Evolutionary conservation across 2,113 vertebrate genomes (phyloP).

Genomic region (Chaenogobius annularis): DNA sequence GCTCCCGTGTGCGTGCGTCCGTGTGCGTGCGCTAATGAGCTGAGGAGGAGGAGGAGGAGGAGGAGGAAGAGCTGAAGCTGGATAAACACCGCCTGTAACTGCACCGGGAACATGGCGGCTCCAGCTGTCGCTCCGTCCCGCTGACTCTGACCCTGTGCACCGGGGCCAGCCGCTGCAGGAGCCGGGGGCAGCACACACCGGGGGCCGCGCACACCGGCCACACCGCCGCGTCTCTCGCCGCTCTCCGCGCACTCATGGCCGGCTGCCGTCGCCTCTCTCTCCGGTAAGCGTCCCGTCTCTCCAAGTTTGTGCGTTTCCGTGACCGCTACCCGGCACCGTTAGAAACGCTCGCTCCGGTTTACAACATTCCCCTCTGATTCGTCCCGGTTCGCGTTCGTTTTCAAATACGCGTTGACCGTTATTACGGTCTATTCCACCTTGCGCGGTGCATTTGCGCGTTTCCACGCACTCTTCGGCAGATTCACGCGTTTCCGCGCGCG

Average conservation of each 20-base stretch:
- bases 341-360: background rate
- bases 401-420: background rate
- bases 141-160: slow-evolving; percentile 22
- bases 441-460: background rate
- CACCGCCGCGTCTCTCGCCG: background rate
- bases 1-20: background rate
- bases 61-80: slow-evolving; percentile 21
- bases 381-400: background rate
- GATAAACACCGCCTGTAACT: slow-evolving; percentile 66
- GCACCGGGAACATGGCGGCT: slow-evolving; percentile 69
- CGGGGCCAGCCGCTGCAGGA: background rate
- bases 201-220: too few species aligned
- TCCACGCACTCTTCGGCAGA: background rate
- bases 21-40: slow-evolving; percentile 34
- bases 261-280: slow-evolving; percentile 24
- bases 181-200: background rate
- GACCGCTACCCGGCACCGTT: background rate
- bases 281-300: slow-evolving; percentile 48
- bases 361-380: background rate
- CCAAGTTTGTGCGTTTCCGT: background rate
- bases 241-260: background rate
- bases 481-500: background rate
- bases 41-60: slow-evolving; percentile 23
- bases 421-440: background rate
- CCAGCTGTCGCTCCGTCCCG: slow-evolving; percentile 47